A percentile compares a stretch with the other conserved stretches of the same genome.
These are phyloP conservation scores for Cuniculus paca DNA, from an alignment of 2,797 vertebrate genomes.

Conservation along the genomic window DNA sequence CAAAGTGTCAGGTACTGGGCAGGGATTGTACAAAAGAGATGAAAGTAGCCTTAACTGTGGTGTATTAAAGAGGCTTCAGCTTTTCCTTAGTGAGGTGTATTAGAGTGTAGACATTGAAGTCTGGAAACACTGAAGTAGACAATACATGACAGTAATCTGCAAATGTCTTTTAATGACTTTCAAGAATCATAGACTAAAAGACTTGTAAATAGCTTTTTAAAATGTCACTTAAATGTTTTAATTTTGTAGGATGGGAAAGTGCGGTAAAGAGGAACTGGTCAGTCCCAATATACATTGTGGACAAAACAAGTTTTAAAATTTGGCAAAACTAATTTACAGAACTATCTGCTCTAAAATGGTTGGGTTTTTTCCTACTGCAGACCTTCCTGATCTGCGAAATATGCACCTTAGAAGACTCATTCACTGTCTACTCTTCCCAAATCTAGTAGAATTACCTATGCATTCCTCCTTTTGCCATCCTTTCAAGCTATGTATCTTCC, in stretches of 20 bases:
- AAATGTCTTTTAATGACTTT: background rate
- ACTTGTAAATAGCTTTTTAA: background rate
- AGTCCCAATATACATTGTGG: background rate
- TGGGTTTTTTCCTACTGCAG: too few species aligned
- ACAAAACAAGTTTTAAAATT: background rate
- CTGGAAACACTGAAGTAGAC: background rate
- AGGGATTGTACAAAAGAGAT: background rate
- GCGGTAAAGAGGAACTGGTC: background rate
- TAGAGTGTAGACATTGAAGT: background rate
- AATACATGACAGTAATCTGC: background rate
- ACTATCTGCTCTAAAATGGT: background rate
- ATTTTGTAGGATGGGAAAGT: background rate
- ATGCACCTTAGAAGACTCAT: background rate
- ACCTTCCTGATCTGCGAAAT: accelerated
- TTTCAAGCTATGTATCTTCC: background rate
- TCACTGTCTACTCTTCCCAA: background rate
- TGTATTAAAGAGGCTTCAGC: background rate
- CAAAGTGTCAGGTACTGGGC: background rate
- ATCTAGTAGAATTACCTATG: background rate
- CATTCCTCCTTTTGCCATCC: too few species aligned
- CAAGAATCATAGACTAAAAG: too few species aligned
- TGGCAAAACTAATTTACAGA: background rate
- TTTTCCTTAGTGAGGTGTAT: background rate
- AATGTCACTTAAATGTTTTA: background rate
- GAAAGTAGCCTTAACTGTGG: background rate